Evolutionary conservation across 2,888 invertebrate species (phyloP).

Genomic region (Syrphus vitripennis): DNA sequence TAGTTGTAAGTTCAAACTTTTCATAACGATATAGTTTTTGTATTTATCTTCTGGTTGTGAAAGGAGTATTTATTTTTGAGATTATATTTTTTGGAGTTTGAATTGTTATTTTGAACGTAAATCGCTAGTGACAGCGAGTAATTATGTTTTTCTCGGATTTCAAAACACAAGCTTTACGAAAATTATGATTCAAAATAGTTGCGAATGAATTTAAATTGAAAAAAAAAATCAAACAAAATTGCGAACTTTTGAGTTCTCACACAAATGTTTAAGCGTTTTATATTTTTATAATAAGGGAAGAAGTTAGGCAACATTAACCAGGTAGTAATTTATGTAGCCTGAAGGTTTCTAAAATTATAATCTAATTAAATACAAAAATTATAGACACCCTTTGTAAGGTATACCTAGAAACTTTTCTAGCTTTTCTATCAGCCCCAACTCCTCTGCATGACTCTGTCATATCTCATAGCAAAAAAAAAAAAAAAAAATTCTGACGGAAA

Average conservation of each 20-base stretch:
- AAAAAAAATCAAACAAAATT: background rate
- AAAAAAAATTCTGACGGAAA: slow-evolving; percentile 27
- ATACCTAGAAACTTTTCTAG: background rate
- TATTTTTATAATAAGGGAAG: background rate
- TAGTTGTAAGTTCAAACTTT: background rate
- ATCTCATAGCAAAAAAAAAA: slow-evolving; percentile 23
- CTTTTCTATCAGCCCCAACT: background rate
- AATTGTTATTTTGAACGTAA: background rate
- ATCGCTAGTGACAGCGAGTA: background rate
- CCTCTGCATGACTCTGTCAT: background rate
- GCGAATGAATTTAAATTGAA: background rate
- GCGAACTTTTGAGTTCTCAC: background rate
- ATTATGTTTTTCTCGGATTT: background rate
- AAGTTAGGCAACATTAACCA: background rate
- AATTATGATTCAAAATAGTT: background rate
- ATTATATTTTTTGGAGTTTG: background rate
- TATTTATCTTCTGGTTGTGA: slow-evolving; percentile 2
- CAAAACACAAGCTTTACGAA: background rate
- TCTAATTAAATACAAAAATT: background rate
- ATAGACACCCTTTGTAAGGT: background rate
- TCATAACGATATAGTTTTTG: background rate
- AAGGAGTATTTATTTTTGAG: background rate
- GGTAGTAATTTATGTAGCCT: background rate
- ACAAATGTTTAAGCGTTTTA: background rate
- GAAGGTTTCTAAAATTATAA: background rate